These are phyloP conservation scores for Euproctis similis DNA, from an alignment of 2,888 invertebrate genomes.

Conservation along the genomic window DNA sequence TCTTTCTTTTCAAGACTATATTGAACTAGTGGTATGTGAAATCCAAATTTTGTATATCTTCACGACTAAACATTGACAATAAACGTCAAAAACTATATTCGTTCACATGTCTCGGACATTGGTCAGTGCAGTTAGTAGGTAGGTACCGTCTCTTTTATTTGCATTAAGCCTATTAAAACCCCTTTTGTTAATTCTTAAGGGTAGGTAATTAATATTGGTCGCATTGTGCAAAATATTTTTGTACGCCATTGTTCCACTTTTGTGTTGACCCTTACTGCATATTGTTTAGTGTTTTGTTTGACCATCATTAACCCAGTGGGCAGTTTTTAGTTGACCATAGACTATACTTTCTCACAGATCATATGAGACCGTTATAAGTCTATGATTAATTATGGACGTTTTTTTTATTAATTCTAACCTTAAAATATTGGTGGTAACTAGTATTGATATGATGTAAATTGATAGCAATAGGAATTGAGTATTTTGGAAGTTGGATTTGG, in stretches of 20 bases:
- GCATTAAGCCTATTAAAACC: conserved; percentile 72
- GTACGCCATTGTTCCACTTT: conserved; percentile 51
- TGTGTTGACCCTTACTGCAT: conserved; percentile 44
- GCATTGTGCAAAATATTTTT: conserved; percentile 66
- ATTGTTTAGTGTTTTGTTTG: conserved; percentile 55
- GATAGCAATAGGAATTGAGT: too few relatives aligned
- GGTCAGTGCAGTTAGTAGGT: conserved; percentile 71
- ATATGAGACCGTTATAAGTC: conserved; percentile 45
- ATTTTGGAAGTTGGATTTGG: too few relatives aligned
- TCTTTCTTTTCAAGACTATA: too few relatives aligned
- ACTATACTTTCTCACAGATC: conserved; percentile 49
- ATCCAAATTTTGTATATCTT: too few relatives aligned
- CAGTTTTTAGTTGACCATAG: conserved; percentile 60
- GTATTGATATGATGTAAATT: too few relatives aligned
- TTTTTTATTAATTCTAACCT: too few relatives aligned
- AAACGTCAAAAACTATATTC: conserved; percentile 47
- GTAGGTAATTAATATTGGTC: conserved; percentile 73
- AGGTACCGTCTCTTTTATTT: conserved; percentile 63
- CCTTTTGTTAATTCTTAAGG: conserved; percentile 51
- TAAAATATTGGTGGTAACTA: too few relatives aligned
- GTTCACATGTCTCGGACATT: conserved; percentile 45
- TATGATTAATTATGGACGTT: conserved; percentile 31
- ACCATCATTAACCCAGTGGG: conserved; percentile 68
- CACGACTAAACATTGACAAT: too few relatives aligned
- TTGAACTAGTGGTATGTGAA: too few relatives aligned